Conservation (phyloP, 1,140 invertebrate genomes). For the Callitettix versicolor region DNA sequence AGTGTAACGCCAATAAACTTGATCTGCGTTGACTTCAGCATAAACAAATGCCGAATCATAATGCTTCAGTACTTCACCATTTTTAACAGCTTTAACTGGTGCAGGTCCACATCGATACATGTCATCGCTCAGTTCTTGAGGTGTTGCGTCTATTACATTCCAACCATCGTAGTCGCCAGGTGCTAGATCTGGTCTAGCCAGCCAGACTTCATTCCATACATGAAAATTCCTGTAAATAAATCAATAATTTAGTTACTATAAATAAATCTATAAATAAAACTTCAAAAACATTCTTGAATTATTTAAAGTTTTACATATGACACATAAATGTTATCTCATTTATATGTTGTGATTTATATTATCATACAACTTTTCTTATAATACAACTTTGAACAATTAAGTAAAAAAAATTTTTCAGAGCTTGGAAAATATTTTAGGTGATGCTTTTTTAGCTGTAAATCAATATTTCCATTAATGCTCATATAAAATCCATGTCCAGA, state of each 20-base stretch:
- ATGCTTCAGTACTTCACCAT: slow-evolving; percentile 65
- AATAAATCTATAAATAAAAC: too few species aligned
- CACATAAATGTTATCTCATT: neutral
- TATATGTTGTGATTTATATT: too few species aligned
- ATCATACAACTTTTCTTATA: too few species aligned
- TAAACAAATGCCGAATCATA: slow-evolving; percentile 80
- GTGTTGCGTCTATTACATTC: slow-evolving; percentile 89
- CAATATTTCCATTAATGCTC: too few species aligned
- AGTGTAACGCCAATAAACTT: slow-evolving; percentile 72
- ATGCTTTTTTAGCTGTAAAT: too few species aligned
- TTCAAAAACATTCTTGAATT: too few species aligned
- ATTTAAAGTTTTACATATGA: too few species aligned
- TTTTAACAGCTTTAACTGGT: slow-evolving; percentile 65
- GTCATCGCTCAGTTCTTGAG: slow-evolving; percentile 73
- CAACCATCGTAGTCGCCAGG: slow-evolving; percentile 66
- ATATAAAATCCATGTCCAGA: too few species aligned
- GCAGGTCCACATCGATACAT: slow-evolving; percentile 76
- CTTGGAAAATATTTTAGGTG: too few species aligned
- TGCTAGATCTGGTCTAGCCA: slow-evolving; percentile 72
- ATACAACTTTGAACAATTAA: too few species aligned
- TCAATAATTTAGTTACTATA: too few species aligned
- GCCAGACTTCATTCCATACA: slow-evolving; percentile 94
- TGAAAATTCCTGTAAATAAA: slow-evolving; percentile 66
- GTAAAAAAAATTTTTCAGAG: too few species aligned
- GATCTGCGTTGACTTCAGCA: slow-evolving; percentile 82